Evolutionary conservation across 2,888 invertebrate species (phyloP), one percentile per base, ranked within the genome.

Genomic region (Mycalesis mineus): DNA sequence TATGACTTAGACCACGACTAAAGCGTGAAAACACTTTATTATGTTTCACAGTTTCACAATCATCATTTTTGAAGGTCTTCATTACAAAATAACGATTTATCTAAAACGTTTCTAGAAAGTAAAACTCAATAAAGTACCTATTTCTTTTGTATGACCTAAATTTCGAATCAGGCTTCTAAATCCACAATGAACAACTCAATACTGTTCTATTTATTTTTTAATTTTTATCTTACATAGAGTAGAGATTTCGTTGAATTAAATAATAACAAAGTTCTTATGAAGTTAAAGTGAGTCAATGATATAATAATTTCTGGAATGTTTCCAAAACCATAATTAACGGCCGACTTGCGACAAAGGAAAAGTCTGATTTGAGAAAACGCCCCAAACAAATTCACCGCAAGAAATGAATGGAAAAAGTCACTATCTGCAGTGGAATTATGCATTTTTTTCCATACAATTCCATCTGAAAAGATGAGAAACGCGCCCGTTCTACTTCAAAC

Each of bases 401-500:
- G 36, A 48, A 36, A 1, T 17, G 36, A 37, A 22, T 14, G 22
- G 7, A 7, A 14, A n/a, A 8, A 48, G 33, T 11, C 4, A 36
- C 33, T 48, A 15, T 48, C 31, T 41, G 15, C 15, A 29, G 11
- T 17, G 36, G 42, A 42, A 42, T 17, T 8, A 29, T 47, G 47
- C 47, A 47, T 47, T 47, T 47, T 22, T 45, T 47, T 47, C 33
- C 47, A 37, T 33, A 42, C 52, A 53, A 45, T 45, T 45, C 53
- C 37, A 15, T 28, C 22, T 45, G 36, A 53, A 53, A 53, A 45
- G 44, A 45, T 45, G 53, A 53, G 33, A 29, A 37, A 45, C 36
- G 22, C 53, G 44, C 36, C 44, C 53, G 28, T 53, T 53, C 22
- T 28, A 11, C 53, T 36, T 53, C 44, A 45, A 57, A 57, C 51